Evolutionary conservation across 2,113 vertebrate genomes (phyloP).

Genomic region (Nipponia nippon): DNA sequence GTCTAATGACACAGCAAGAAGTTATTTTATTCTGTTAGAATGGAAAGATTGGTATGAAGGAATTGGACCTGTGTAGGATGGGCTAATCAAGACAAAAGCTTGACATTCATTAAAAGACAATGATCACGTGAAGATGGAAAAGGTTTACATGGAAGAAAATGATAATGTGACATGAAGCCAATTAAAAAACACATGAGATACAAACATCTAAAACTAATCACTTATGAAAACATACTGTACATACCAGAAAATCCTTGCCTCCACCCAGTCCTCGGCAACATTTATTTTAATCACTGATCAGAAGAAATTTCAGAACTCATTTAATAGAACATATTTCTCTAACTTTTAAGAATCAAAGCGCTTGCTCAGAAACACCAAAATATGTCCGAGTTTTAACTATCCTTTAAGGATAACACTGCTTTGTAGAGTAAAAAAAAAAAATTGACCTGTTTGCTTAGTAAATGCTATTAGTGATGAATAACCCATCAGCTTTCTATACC

Average conservation of each 20-base stretch:
- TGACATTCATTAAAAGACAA: neutral
- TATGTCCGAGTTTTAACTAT: neutral
- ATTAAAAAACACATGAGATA: neutral
- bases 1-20: neutral
- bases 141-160: neutral
- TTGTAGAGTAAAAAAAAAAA: neutral
- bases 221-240: neutral
- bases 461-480: slow-evolving; percentile 24
- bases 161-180: neutral
- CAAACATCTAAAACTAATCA: neutral
- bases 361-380: slow-evolving; percentile 16
- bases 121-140: neutral
- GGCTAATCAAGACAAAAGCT: neutral
- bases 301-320: neutral
- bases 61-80: neutral
- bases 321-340: neutral
- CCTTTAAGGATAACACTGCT: slow-evolving; percentile 40
- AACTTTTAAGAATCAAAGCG: slow-evolving; percentile 36
- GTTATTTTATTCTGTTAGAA: neutral
- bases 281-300: neutral
- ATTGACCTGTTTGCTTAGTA: slow-evolving; percentile 32
- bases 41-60: neutral
- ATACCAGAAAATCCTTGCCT: neutral
- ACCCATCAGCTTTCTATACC: neutral
- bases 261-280: neutral